A percentile compares a stretch with the other conserved stretches of the same genome.
phyloP scores from a whole-genome alignment of 2,113 vertebrate genomes.

The Otis tarda region DNA sequence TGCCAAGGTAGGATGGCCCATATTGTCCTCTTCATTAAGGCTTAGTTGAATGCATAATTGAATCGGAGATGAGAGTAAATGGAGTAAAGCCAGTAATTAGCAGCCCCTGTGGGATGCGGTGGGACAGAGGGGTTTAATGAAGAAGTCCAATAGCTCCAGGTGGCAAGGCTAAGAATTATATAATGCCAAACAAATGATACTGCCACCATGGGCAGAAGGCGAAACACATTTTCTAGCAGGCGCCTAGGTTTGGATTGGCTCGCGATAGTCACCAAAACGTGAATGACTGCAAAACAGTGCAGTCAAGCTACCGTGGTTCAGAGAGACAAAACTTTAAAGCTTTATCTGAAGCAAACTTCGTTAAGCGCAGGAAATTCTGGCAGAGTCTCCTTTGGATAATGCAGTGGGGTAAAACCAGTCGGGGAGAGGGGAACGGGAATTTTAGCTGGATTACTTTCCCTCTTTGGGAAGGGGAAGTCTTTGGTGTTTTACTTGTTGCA shows the following conservation, averaged over 20 bases:
- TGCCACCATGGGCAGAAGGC: slow-evolving; percentile 64
- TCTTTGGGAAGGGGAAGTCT: slow-evolving; percentile 16
- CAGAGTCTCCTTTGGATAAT: neutral
- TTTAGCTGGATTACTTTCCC: slow-evolving; percentile 35
- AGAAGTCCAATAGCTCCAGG: slow-evolving; percentile 75
- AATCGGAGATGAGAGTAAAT: slow-evolving; percentile 81
- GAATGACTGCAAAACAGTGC: slow-evolving; percentile 22
- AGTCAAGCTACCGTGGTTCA: neutral
- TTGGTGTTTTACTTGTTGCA: slow-evolving; percentile 55
- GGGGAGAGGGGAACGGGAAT: neutral
- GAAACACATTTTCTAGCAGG: slow-evolving; percentile 65
- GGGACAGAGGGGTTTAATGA: slow-evolving; percentile 77
- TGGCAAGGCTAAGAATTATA: slow-evolving; percentile 70
- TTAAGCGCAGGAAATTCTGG: neutral
- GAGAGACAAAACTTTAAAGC: neutral
- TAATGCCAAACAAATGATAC: slow-evolving; percentile 63
- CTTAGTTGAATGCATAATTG: slow-evolving; percentile 72
- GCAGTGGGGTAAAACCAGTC: neutral
- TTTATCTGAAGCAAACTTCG: neutral
- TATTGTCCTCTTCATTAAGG: slow-evolving; percentile 70
- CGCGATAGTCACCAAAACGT: neutral
- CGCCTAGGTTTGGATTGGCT: slow-evolving; percentile 43
- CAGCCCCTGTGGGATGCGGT: slow-evolving; percentile 76
- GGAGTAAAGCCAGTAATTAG: slow-evolving; percentile 85
- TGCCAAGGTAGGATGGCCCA: slow-evolving; percentile 89